Percentiles rank a stretch among this genome's conserved stretches.
These are phyloP conservation scores for Mamestra brassicae DNA, from an alignment of 2,888 invertebrate species.

Conservation along the genomic window DNA sequence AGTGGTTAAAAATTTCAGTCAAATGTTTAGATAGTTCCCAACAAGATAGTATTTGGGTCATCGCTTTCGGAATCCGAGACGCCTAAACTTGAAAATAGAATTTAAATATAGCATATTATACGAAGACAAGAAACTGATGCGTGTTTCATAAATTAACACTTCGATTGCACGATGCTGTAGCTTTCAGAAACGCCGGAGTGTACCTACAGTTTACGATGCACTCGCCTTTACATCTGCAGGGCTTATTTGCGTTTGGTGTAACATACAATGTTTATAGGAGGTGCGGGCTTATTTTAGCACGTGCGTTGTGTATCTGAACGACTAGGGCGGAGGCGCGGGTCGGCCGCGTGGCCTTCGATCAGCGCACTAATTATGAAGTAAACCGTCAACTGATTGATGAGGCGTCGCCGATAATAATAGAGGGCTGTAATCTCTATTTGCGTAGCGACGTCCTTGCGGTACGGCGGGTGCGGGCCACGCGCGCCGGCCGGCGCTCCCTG, in stretches of 20 bases:
- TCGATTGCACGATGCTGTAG: slow-evolving; percentile 30
- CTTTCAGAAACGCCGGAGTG: slow-evolving; percentile 31
- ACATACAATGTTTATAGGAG: slow-evolving; percentile 60
- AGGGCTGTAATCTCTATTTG: slow-evolving; percentile 77
- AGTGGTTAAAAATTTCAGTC: slow-evolving; percentile 74
- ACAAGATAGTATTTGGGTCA: slow-evolving; percentile 85
- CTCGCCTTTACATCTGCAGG: slow-evolving; percentile 24
- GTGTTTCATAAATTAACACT: slow-evolving; percentile 55
- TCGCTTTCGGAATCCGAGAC: slow-evolving; percentile 78
- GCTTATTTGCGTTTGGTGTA: slow-evolving; percentile 70
- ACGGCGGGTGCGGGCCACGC: slow-evolving; percentile 61
- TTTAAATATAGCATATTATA: slow-evolving; percentile 78
- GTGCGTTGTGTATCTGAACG: slow-evolving; percentile 76
- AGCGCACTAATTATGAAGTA: slow-evolving; percentile 80
- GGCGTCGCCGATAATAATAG: slow-evolving; percentile 78
- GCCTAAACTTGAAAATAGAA: slow-evolving; percentile 89
- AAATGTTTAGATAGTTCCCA: slow-evolving; percentile 75
- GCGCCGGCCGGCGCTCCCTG: slow-evolving; percentile 66
- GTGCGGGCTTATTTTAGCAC: slow-evolving; percentile 70
- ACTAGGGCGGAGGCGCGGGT: slow-evolving; percentile 70
- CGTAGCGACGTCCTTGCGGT: slow-evolving; percentile 69
- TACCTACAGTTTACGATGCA: slow-evolving; percentile 32
- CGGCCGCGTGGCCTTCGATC: slow-evolving; percentile 74
- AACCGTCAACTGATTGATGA: slow-evolving; percentile 83
- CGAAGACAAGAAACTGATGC: slow-evolving; percentile 74